Evolutionary conservation across 2,797 vertebrate species (phyloP).

Genomic region (Lepilemur ruficaudatus): DNA sequence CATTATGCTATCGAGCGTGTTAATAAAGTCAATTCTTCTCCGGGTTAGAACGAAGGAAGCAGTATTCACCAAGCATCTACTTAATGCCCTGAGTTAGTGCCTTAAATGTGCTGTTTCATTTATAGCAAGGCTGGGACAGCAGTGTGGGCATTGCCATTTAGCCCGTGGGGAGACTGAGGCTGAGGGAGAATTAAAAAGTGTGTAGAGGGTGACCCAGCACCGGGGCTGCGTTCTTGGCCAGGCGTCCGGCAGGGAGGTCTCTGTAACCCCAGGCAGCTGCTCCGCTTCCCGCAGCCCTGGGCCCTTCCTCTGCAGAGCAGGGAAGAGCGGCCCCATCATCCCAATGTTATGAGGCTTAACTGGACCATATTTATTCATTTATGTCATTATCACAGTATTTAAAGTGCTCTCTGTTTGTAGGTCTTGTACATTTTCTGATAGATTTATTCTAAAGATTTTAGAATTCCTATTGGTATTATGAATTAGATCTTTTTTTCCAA

Average conservation of each 20-base stretch:
- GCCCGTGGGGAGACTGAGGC: not conserved
- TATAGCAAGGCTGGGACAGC: not conserved
- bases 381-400: not conserved
- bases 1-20: constrained; percentile 11
- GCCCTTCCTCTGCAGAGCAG: too few relatives aligned
- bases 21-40: constrained; percentile 29
- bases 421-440: not conserved
- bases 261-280: not conserved
- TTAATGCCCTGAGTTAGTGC: not conserved
- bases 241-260: too few relatives aligned
- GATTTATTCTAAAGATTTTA: not conserved
- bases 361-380: not conserved
- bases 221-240: rapidly evolving
- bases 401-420: not conserved
- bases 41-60: not conserved
- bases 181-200: not conserved
- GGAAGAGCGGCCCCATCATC: not conserved
- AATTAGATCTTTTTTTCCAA: not conserved
- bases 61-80: not conserved
- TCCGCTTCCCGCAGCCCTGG: rapidly evolving
- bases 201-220: rapidly evolving
- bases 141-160: not conserved
- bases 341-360: rapidly evolving
- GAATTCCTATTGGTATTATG: not conserved
- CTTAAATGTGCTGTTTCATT: not conserved